A percentile compares a stretch with the other conserved stretches of the same genome.
Evolutionary conservation across 2,888 invertebrate genomes (phyloP).

Genomic region (Xestobium rufovillosum): DNA sequence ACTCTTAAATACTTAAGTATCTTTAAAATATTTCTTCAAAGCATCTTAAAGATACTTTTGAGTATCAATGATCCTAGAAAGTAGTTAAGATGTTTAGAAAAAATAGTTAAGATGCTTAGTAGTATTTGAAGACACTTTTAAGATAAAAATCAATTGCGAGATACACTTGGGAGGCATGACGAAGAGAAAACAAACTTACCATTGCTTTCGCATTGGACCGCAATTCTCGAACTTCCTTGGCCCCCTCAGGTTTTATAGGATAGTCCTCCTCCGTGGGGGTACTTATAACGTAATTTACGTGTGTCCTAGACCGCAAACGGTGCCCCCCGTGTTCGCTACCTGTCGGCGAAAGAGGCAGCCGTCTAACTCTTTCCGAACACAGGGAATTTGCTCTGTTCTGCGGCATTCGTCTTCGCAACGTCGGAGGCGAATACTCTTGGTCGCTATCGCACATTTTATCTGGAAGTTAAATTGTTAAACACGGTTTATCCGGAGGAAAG

Average conservation of each 20-base stretch:
- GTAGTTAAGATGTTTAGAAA: too few relatives aligned
- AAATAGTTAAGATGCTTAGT: too few relatives aligned
- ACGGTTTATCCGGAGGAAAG: too few relatives aligned
- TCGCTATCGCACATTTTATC: conserved; percentile 2
- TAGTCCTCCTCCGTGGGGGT: conserved; percentile 40
- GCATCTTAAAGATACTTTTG: too few relatives aligned
- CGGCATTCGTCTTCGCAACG: conserved; percentile 28
- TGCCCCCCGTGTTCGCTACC: conserved; percentile 34
- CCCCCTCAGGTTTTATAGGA: conserved; percentile 31
- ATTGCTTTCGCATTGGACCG: conserved; percentile 34
- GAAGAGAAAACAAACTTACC: conserved; percentile 11
- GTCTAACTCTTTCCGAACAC: conserved; percentile 26
- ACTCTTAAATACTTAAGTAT: too few relatives aligned
- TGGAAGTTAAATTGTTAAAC: too few relatives aligned
- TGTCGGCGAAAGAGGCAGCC: conserved; percentile 31
- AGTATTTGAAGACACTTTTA: too few relatives aligned
- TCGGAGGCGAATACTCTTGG: neutral
- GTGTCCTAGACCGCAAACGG: conserved; percentile 39
- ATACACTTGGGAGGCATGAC: too few relatives aligned
- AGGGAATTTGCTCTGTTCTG: conserved; percentile 27
- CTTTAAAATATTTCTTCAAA: too few relatives aligned
- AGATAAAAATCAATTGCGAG: too few relatives aligned
- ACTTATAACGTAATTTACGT: conserved; percentile 38
- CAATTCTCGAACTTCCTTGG: conserved; percentile 33
- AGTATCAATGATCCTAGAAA: too few relatives aligned